Evolutionary conservation across 2,888 invertebrate species (phyloP), one percentile per base, ranked within the genome.

Genomic region (Pristionchus exspectatus): DNA sequence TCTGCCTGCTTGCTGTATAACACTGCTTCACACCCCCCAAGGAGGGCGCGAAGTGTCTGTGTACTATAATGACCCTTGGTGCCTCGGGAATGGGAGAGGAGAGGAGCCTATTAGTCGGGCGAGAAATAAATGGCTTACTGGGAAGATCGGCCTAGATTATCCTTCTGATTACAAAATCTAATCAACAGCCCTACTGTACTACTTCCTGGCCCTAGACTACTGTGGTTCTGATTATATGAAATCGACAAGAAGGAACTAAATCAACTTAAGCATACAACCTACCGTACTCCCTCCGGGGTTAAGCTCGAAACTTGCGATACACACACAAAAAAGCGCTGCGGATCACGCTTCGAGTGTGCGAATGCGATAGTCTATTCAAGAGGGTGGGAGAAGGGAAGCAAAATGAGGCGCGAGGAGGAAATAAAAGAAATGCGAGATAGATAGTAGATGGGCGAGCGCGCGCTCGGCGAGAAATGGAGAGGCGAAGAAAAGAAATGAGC

Each of bases 341-440:
- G n/a, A 81, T 18, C 30, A 14, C 50, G 81, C n/a, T 27, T 81
- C 81, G 50, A 54, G 81, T 54, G 50, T 27, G 81, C 27, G 50
- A 24, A 69, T 18, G 44, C 7, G 27, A 27, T 44, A 44, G 27
- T 54, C 50, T 54, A 81, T 84, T 56, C 56, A 84, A 63, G 84
- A 84, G 30, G 59, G 59, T 30, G 24, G 33, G 24, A 18, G 54
- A 21, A 12, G 54, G 27, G 30, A 27, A 84, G 18, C 56, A 84
- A 59, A 59, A 84, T 54, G 84, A 84, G 59, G 44, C 44, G 44
- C 44, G 84, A 56, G 84, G 81, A 74, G 81, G 84, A 84, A 59
- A 84, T 59, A 84, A 63, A 63, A 59, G 59, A 59, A 63, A 59
- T 50, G 84, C 38, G 84, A 63, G 84, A 63, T 24, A 84, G 84